Evolutionary conservation across 2,113 vertebrate genomes (phyloP).

Genomic region (Larimichthys crocea): DNA sequence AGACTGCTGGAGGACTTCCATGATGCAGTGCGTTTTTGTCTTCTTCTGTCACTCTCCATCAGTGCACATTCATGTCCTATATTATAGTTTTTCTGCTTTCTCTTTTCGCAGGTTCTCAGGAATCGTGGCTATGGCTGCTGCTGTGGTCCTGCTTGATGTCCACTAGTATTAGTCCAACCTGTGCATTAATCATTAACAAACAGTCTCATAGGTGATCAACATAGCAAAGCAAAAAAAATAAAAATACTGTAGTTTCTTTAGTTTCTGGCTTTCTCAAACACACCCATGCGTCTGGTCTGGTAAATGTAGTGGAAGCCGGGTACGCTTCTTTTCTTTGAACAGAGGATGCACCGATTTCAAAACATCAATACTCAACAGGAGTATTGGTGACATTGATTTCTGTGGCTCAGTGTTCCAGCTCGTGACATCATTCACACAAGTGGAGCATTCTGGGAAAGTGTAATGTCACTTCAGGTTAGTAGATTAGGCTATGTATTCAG

Average conservation of each 20-base stretch:
- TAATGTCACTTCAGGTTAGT: background rate
- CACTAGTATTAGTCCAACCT: too few relatives aligned
- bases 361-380: constrained; percentile 13
- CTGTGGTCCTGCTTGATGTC: too few relatives aligned
- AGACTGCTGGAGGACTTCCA: too few relatives aligned
- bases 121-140: too few relatives aligned
- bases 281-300: background rate
- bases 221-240: background rate
- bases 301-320: background rate
- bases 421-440: background rate
- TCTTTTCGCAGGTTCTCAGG: too few relatives aligned
- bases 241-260: background rate
- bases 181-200: too few relatives aligned
- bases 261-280: background rate
- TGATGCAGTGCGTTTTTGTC: too few relatives aligned
- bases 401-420: background rate
- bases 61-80: too few relatives aligned
- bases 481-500: background rate
- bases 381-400: constrained; percentile 27
- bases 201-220: background rate
- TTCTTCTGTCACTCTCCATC: too few relatives aligned
- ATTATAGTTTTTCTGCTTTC: too few relatives aligned
- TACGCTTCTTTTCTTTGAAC: background rate
- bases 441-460: constrained; percentile 4
- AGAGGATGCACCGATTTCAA: constrained; percentile 16